Evolutionary conservation across 2,888 invertebrate genomes (phyloP), one percentile per base, ranked within the genome.

Genomic region (Lacanobia oleracea): DNA sequence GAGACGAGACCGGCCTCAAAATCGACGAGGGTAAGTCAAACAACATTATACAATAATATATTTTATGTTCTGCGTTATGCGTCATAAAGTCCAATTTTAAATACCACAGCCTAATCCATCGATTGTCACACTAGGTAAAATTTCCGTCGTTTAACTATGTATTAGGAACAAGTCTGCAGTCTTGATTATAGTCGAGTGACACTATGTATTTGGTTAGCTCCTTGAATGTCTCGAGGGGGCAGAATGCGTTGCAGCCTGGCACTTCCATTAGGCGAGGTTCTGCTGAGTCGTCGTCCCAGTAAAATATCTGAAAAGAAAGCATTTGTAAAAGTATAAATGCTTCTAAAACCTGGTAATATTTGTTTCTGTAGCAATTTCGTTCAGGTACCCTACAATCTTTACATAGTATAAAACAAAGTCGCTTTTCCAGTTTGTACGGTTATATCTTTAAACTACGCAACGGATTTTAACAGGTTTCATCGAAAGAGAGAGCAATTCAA

Each of bases 1-100:
- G 97, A 68, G 99, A 99, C 89, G 99, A 99, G 91, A 97, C 97
- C 72, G 98, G 98, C 57, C 96, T 98, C 61, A 98, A 98, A 92
- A 96, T 98, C 75, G 98, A 98, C 93, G 97, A 98, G 81, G 98
- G 98, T 97, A 92, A 95, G 96, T 74, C 45, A 79, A 85, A 85
- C 74, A 82, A 21, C 27, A 68, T 62, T 72, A 64, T 77, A 79
- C 78, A 81, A 82, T 76, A 82, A 82, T 82, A 87, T 79, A 83
- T 83, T 90, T 88, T 89, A 89, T 89, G 88, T 66, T 81, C 75
- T 83, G 71, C 73, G 71, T 67, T 67, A 67, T 82, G 68, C 75
- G 72, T 63, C 67, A 72, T 84, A 87, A 82, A 76, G 77, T 84
- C 66, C 83, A 87, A 23, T 85, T 88, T 87, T 77, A 75, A 86